Conservation (phyloP, 2,113 vertebrate genomes). For the Syngnathus floridae region DNA sequence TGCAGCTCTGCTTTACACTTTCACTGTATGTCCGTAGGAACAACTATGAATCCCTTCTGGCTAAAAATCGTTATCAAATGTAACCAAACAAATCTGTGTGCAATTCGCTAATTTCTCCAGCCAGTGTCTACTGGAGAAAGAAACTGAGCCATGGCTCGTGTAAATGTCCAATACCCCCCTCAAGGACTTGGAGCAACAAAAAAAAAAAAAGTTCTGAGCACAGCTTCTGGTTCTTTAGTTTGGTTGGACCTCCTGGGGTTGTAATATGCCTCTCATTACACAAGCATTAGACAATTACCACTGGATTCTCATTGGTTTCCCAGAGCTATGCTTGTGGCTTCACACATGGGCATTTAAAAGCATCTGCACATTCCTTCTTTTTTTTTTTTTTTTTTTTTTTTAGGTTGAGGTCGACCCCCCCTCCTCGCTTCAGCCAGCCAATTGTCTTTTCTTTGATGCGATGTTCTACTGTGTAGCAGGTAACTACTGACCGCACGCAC, state of each 20-base stretch:
- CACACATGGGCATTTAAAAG: slow-evolving; percentile 64
- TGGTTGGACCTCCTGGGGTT: slow-evolving; percentile 58
- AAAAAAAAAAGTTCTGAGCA: slow-evolving; percentile 17
- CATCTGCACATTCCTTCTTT: slow-evolving; percentile 55
- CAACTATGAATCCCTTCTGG: neutral
- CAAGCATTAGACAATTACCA: slow-evolving; percentile 68
- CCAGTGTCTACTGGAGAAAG: neutral
- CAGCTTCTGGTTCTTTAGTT: slow-evolving; percentile 54
- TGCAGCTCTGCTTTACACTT: neutral
- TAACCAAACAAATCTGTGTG: neutral
- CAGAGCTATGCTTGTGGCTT: slow-evolving; percentile 62
- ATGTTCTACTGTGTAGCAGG: slow-evolving; percentile 32
- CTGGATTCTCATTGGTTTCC: slow-evolving; percentile 58
- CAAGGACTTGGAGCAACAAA: neutral
- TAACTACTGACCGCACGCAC: slow-evolving; percentile 3
- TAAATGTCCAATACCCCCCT: slow-evolving; percentile 2
- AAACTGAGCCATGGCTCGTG: slow-evolving; percentile 4
- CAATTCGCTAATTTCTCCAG: neutral
- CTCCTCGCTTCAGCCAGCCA: slow-evolving; percentile 13
- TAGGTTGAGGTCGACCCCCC: slow-evolving; percentile 20
- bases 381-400: slow-evolving; percentile 21
- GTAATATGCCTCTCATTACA: slow-evolving; percentile 69
- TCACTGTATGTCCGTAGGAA: neutral
- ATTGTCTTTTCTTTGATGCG: slow-evolving; percentile 26
- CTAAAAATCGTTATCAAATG: neutral